Percentiles rank a stretch among this genome's conserved stretches.
phyloP scores from a whole-genome alignment of 2,888 invertebrate genomes.

The Thera obeliscata region DNA sequence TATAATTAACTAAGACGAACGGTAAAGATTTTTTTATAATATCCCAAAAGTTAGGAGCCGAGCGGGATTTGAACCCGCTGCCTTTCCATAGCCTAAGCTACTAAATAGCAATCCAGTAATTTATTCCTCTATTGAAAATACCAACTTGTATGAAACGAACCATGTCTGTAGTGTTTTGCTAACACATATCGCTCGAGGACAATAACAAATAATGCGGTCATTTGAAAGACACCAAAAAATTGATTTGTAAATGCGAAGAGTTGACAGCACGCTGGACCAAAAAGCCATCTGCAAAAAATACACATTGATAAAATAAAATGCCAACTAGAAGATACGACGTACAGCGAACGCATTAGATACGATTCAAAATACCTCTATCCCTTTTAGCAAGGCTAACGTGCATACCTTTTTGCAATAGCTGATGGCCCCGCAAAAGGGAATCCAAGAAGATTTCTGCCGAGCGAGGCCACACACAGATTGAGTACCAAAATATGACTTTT shows the following conservation, averaged over 20 bases:
- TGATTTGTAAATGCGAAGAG: constrained; percentile 83
- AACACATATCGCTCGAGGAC: constrained; percentile 81
- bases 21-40: too few species aligned
- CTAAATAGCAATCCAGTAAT: too few species aligned
- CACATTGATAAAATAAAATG: background rate
- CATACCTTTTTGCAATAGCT: constrained; percentile 79
- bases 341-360: too few species aligned
- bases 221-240: constrained; percentile 83
- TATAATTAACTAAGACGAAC: too few species aligned
- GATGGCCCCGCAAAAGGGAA: constrained; percentile 83
- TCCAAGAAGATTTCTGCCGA: constrained; percentile 80
- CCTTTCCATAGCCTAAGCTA: too few species aligned
- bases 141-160: constrained; percentile 51
- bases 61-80: too few species aligned
- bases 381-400: too few species aligned
- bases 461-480: constrained; percentile 80
- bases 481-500: constrained; percentile 82
- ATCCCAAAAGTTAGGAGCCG: too few species aligned
- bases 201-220: constrained; percentile 74
- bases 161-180: constrained; percentile 74
- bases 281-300: constrained; percentile 79
- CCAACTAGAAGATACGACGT: background rate
- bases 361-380: too few species aligned
- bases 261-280: constrained; percentile 81
- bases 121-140: background rate